Conservation (phyloP, 2,113 vertebrate genomes). For the Pao palembangensis region DNA sequence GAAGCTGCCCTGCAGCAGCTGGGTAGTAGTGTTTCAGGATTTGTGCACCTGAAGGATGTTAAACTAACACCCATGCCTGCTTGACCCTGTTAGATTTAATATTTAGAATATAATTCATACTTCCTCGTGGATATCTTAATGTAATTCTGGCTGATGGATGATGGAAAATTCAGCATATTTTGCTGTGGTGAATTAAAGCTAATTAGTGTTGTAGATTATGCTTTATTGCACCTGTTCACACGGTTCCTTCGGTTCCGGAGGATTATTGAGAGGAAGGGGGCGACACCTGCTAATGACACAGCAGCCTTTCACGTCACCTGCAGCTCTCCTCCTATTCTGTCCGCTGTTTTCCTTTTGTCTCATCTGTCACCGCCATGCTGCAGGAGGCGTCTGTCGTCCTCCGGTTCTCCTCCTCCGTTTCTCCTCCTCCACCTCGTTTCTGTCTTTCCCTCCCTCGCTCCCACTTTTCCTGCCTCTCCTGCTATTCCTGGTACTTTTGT, state of each 20-base stretch:
- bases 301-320: constrained; percentile 52
- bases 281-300: constrained; percentile 51
- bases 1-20: background rate
- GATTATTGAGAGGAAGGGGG: constrained; percentile 22
- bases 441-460: constrained; percentile 19
- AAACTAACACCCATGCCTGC: background rate
- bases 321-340: constrained; percentile 35
- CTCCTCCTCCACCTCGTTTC: constrained; percentile 3
- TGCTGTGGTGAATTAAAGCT: too few relatives aligned
- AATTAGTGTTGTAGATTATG: too few relatives aligned
- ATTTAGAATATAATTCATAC: too few relatives aligned
- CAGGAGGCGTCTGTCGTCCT: constrained; percentile 21
- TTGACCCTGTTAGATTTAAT: background rate
- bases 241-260: too few relatives aligned
- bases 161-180: too few relatives aligned
- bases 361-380: constrained; percentile 50
- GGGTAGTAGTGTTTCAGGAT: background rate
- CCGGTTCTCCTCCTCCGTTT: background rate
- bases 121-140: too few relatives aligned
- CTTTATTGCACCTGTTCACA: too few relatives aligned
- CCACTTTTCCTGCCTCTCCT: constrained; percentile 8
- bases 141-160: too few relatives aligned
- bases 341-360: constrained; percentile 38
- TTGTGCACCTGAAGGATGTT: background rate
- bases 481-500: constrained; percentile 26